Conservation (phyloP, 2,113 vertebrate species). For the Oryzias curvinotus region DNA sequence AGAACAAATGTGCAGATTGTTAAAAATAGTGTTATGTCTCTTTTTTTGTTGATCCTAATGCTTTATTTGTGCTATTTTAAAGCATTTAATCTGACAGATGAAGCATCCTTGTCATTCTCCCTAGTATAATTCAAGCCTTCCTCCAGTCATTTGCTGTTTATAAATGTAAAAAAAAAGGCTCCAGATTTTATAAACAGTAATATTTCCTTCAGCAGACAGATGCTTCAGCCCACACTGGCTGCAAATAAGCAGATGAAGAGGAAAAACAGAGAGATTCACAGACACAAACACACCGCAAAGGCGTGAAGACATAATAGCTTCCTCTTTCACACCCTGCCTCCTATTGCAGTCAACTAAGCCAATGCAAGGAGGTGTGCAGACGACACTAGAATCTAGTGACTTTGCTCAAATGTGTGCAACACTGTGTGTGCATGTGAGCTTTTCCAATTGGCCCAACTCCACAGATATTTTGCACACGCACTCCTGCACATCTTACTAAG, state of each 20-base stretch:
- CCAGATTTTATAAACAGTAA: conserved; percentile 5
- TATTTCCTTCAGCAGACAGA: conserved; percentile 20
- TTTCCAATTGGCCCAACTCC: conserved; percentile 17
- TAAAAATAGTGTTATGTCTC: no score
- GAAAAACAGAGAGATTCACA: background rate
- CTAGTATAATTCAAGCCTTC: no score
- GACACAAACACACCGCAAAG: background rate
- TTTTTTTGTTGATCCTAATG: no score
- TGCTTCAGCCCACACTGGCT: conserved; percentile 19
- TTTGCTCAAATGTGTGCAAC: conserved; percentile 1
- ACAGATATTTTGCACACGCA: conserved; percentile 22
- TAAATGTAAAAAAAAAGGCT: no score
- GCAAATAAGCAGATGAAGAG: conserved; percentile 19
- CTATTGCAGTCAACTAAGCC: conserved; percentile 4
- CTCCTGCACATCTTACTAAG: conserved; percentile 49
- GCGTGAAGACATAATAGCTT: conserved; percentile 4
- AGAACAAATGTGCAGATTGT: background rate
- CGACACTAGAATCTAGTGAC: background rate
- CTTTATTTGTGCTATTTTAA: no score
- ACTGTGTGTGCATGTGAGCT: conserved; percentile 15
- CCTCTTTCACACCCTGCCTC: background rate
- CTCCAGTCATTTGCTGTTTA: no score
- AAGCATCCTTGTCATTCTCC: no score
- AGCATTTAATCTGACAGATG: no score
- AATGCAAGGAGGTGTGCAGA: conserved; percentile 7